A percentile compares a stretch with the other conserved stretches of the same genome.
Evolutionary conservation across 2,113 vertebrate genomes (phyloP).

Genomic region (Syngnathus typhle): DNA sequence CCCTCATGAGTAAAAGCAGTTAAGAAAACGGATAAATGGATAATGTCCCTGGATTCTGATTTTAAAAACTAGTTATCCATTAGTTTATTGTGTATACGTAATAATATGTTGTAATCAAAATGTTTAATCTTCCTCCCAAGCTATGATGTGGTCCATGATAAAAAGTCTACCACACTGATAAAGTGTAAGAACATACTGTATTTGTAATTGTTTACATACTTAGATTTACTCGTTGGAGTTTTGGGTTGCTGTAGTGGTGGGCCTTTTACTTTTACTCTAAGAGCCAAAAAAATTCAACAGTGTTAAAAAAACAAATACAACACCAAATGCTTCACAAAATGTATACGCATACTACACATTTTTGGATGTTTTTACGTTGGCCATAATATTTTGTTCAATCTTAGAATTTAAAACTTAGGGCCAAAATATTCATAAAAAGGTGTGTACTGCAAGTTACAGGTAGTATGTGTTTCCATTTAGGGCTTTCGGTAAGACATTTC

Average conservation of each 20-base stretch:
- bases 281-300: background rate
- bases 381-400: background rate
- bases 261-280: conserved; percentile 13
- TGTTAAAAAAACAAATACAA: background rate
- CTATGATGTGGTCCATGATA: too few relatives aligned
- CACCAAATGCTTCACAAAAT: background rate
- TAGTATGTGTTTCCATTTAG: conserved; percentile 14
- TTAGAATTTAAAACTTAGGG: background rate
- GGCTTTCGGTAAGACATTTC: conserved; percentile 20
- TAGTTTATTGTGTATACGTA: too few relatives aligned
- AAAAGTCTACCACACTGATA: background rate
- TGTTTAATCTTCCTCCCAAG: too few relatives aligned
- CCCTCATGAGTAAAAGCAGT: background rate
- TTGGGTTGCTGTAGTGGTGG: conserved; percentile 14
- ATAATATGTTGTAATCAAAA: too few relatives aligned
- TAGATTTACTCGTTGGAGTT: conserved; percentile 20
- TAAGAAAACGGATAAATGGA: too few relatives aligned
- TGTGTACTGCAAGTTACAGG: conserved; percentile 21
- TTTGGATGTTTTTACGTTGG: background rate
- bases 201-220: conserved; percentile 48
- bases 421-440: conserved; percentile 2
- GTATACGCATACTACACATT: background rate
- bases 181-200: background rate
- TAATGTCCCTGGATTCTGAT: too few relatives aligned
- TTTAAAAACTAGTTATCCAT: too few relatives aligned